phyloP scores from a whole-genome alignment of 2,888 invertebrate species.

The Myathropa florea region DNA sequence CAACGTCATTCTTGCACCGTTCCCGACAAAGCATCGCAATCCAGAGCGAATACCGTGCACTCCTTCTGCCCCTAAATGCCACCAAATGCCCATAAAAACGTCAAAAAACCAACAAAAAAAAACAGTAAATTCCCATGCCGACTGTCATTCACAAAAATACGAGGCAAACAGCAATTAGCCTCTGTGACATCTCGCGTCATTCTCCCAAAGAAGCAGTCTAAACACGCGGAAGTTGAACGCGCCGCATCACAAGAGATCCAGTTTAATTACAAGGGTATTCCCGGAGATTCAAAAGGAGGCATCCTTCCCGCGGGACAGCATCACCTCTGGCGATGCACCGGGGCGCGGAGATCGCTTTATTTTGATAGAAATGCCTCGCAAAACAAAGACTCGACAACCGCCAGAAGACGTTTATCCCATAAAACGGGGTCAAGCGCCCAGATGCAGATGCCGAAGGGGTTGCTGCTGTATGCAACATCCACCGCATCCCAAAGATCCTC shows the following conservation, averaged over 20 bases:
- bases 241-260: conserved; percentile 37
- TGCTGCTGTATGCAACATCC: not conserved
- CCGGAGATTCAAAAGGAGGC: conserved; percentile 11
- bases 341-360: conserved; percentile 62
- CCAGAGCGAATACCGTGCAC: conserved; percentile 42
- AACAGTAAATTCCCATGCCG: conserved; percentile 38
- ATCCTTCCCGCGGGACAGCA: conserved; percentile 42
- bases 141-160: conserved; percentile 44
- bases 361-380: conserved; percentile 56
- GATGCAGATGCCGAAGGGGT: conserved; percentile 55
- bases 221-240: conserved; percentile 67
- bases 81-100: conserved; percentile 61
- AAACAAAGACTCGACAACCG: conserved; percentile 54
- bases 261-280: conserved; percentile 70
- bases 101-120: not conserved
- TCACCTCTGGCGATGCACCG: not conserved
- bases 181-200: conserved; percentile 67
- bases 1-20: not conserved
- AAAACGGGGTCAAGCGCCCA: conserved; percentile 55
- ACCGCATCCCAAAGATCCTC: not conserved
- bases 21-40: conserved; percentile 9
- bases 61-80: conserved; percentile 50
- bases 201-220: conserved; percentile 39
- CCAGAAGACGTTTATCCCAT: conserved; percentile 36
- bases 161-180: conserved; percentile 68